Evolutionary conservation across 2,113 vertebrate genomes (phyloP), one percentile per base, ranked within the genome.

Genomic region (Myotis brandtii): DNA sequence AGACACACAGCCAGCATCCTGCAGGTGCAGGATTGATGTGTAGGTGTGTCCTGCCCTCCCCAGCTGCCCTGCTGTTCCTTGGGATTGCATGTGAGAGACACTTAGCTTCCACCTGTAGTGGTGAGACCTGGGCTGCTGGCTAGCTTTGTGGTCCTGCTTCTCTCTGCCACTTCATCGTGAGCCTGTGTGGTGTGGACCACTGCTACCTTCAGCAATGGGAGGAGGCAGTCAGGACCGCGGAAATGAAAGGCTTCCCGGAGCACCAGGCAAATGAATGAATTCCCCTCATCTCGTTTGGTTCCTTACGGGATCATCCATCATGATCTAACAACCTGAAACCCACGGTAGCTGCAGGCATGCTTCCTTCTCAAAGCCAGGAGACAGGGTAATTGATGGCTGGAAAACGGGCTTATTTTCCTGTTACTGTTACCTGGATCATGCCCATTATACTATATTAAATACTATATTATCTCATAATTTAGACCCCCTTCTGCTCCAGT

Each of bases 231-330:
- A 11, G 77, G 14, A 40, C 95, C 89, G 7, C 59, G 79, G 93
- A 79, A 95, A 77, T 46, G 52, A 67, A 93, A 96, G 72, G 13
- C 20, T 52, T 97, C 96, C 96, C 96, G 87, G 96, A 89, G 91
- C 18, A 0, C 93, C 59, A 12, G 72, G 76, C 59, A 96, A 96
- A 98, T 97, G 95, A 96, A 96, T 97, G 96, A 94, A 97, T 97
- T 96, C 96, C 94, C 89, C 91, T 94, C 91, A 96, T 96, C 91
- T 97, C n/a, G 86, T 97, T 97, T 94, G 84, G 86, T 82, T 94
- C 89, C 97, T 97, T 96, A 93, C 69, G 97, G 95, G 94, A 80
- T 96, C 96, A 97, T 98, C 97, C 91, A 95, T 97, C 97, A 97
- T 94, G 96, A 95, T 97, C 97, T 97, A 98, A 97, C 93, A 94